Evolutionary conservation across 2,797 vertebrate species (phyloP).

Genomic region (Sebastes jordani): DNA sequence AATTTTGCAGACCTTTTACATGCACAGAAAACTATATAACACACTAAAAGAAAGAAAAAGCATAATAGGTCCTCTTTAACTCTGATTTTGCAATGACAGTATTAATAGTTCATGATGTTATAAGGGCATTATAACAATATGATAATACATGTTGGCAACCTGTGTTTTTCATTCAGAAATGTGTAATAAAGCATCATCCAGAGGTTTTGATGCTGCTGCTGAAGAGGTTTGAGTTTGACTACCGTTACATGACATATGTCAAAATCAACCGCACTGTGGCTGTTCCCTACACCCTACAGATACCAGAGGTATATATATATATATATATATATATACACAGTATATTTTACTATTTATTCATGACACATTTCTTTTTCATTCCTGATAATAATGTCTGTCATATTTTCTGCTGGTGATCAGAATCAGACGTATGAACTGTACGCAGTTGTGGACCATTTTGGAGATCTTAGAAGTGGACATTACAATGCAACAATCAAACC

Average conservation of each 20-base stretch:
- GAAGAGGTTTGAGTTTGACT: slow-evolving; percentile 79
- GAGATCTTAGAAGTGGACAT: slow-evolving; percentile 68
- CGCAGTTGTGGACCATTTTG: slow-evolving; percentile 72
- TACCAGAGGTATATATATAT: slow-evolving; percentile 38
- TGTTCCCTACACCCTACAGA: slow-evolving; percentile 55
- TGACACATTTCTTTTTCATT: rapidly evolving
- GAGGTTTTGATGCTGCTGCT: slow-evolving; percentile 74
- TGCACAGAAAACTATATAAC: no score
- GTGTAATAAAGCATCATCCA: slow-evolving; percentile 57
- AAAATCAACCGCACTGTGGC: slow-evolving; percentile 60
- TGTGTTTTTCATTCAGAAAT: slow-evolving; percentile 47
- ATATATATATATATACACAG: no score
- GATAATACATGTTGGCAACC: background rate
- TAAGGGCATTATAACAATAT: background rate
- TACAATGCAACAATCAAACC: slow-evolving; percentile 67
- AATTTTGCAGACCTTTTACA: no score
- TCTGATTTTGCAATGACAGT: background rate
- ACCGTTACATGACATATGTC: slow-evolving; percentile 49
- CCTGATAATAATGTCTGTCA: background rate
- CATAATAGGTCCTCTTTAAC: no score
- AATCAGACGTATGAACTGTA: slow-evolving; percentile 71
- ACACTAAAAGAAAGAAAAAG: no score
- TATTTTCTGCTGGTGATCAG: slow-evolving; percentile 7
- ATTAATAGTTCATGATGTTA: background rate
- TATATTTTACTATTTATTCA: background rate